Evolutionary conservation across 53 echinoderm and acorn worm genomes (phyloP), one percentile per base, ranked within the genome.

Genomic region (Hippasteria phrygiana): DNA sequence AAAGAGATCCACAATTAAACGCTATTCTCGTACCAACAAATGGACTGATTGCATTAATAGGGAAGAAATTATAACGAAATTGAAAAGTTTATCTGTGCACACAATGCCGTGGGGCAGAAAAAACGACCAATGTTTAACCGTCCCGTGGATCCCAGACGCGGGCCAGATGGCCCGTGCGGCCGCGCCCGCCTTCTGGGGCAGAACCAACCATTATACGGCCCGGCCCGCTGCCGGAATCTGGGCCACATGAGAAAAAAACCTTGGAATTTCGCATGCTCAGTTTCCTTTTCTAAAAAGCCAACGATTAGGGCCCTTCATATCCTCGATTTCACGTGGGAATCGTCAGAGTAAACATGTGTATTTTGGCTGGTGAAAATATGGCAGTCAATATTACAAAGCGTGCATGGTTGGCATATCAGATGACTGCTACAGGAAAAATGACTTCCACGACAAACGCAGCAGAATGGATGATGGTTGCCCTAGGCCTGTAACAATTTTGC

Each of bases 331-430:
- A 81, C 81, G 45, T 81, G 81, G 81, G 81, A 81, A 81, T 81
- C 81, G 62, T 43, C 65, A 43, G 40, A 65, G 81, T 81, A 81
- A 81, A 81, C 81, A 81, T 81, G 64, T 81, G 63, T 81, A 63
- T 81, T 63, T 81, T 63, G 36, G 81, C 81, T 81, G 81, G 81
- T 81, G 64, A 81, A 81, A 81, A 81, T 81, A 81, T 43, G 81
- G 81, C 81, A 41, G 26, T 43, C 42, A 39, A 65, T 63, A n/a
- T 20, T 18, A 81, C 62, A 81, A 63, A 62, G 64, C 63, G 76
- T 47, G n/a, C n/a, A 28, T 56, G 81, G 42, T 32, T 29, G 55
- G 62, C 65, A 42, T 62, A 81, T 81, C 63, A 32, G 81, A 81
- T 43, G 43, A 27, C 46, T 73, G 73, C 24, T 42, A 1, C n/a